Evolutionary conservation across 2,113 vertebrate species (phyloP).

Genomic region (Thalassarche chlororhynchos): DNA sequence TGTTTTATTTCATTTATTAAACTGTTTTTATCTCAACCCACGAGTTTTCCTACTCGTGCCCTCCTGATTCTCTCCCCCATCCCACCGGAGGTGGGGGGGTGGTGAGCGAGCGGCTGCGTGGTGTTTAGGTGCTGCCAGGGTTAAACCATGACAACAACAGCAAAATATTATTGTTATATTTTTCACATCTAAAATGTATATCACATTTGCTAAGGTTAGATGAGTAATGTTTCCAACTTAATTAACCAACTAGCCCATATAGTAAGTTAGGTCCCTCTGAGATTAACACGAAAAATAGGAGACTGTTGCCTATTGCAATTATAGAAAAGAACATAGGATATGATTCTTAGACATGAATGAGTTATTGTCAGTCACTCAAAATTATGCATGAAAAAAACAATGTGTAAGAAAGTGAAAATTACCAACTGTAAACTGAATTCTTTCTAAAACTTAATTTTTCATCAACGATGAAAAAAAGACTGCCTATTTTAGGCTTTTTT

Average conservation of each 20-base stretch:
- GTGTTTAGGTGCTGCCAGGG: too few relatives aligned
- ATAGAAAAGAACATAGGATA: background rate
- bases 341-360: background rate
- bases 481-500: background rate
- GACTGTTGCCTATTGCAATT: background rate
- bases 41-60: too few relatives aligned
- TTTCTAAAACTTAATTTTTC: background rate
- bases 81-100: too few relatives aligned
- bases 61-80: too few relatives aligned
- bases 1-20: too few relatives aligned
- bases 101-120: too few relatives aligned
- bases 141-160: too few relatives aligned
- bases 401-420: background rate
- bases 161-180: background rate
- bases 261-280: background rate
- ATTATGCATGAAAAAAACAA: background rate
- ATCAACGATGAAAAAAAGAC: background rate
- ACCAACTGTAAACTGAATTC: background rate
- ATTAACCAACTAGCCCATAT: background rate
- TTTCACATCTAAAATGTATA: background rate
- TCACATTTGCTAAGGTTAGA: background rate
- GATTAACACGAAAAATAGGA: background rate
- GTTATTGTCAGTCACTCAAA: background rate
- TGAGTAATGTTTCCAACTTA: constrained; percentile 23
- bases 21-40: too few relatives aligned